These are phyloP conservation scores for Montipora capricornis DNA, from an alignment of 64 coral and sea anemone genomes.

Conservation along the genomic window DNA sequence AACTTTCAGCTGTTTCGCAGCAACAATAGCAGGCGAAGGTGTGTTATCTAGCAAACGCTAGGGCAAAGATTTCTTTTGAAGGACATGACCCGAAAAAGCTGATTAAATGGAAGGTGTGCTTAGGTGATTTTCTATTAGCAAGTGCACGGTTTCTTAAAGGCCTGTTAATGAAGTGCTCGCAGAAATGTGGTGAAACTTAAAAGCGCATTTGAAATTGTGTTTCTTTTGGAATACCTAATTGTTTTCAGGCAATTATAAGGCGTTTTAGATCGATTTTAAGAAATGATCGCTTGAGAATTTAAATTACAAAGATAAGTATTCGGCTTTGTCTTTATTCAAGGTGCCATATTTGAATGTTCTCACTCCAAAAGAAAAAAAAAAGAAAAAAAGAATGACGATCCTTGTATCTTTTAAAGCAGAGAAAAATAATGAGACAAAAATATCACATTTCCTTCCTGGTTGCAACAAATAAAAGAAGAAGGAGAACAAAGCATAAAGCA, in stretches of 20 bases:
- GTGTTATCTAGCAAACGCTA: background rate
- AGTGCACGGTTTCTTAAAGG: background rate
- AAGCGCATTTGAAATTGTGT: conserved; percentile 4
- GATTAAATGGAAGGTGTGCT: background rate
- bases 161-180: conserved; percentile 14
- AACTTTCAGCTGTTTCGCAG: background rate
- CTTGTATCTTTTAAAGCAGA: background rate
- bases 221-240: conserved; percentile 10
- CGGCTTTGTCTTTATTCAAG: background rate
- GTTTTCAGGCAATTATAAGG: conserved; percentile 19
- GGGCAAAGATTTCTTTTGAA: background rate
- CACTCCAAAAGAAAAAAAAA: background rate
- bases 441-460: too few species aligned
- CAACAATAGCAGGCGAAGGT: background rate
- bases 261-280: conserved; percentile 11
- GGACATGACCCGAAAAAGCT: background rate
- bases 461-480: too few species aligned
- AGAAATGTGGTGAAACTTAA: background rate
- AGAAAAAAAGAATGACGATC: background rate
- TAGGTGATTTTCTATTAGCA: background rate
- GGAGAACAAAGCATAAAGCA: too few species aligned
- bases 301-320: background rate
- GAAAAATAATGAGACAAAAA: background rate
- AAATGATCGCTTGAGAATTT: background rate
- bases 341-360: background rate